Evolutionary conservation across 1,140 invertebrate genomes (phyloP), one percentile per base, ranked within the genome.

Genomic region (Sinella curviseta): DNA sequence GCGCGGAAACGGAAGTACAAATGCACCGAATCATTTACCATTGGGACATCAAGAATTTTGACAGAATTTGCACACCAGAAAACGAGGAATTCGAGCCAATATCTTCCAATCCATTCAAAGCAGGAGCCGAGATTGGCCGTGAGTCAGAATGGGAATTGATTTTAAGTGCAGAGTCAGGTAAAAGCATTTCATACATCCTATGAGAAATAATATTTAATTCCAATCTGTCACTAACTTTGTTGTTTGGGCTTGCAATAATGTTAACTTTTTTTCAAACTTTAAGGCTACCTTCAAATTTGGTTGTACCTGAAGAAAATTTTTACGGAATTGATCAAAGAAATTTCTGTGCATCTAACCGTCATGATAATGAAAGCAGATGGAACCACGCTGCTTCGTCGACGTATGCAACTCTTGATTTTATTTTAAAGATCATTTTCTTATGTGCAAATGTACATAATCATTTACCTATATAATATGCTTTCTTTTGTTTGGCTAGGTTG

Each of bases 271-370:
- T n/a, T n/a, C n/a, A n/a, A n/a, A n/a, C n/a, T n/a, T n/a, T 48
- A 12, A 48, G 77, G 77, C 1, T 78, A 78, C 28, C 57, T 78
- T 30, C 77, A 78, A n/a, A 78, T 78, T 24, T 78, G 77, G 77
- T 36, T 65, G 28, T 70, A 78, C 36, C 77, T 78, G 20, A 70
- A 78, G 36, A 78, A 78, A 14, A 78, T 78, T 31, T 78, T 39
- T 14, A 35, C 33, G 36, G 60, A 65, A 78, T 16, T 70, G 31
- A 70, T 70, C 16, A 35, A 65, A 30, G 77, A 70, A 67, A 70
- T 78, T 26, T 67, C 60, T 28, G 74, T 75, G 2, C 34, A 75
- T 48, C 28, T 75, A 12, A 75, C 74, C 24, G 74, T 75, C 74
- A 36, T 75, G 39, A 75, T 75, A 39, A 48, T 75, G 39, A 75